Base-by-base conservation (phyloP, 2,113 vertebrate genomes). In the Istiophorus platypterus region DNA sequence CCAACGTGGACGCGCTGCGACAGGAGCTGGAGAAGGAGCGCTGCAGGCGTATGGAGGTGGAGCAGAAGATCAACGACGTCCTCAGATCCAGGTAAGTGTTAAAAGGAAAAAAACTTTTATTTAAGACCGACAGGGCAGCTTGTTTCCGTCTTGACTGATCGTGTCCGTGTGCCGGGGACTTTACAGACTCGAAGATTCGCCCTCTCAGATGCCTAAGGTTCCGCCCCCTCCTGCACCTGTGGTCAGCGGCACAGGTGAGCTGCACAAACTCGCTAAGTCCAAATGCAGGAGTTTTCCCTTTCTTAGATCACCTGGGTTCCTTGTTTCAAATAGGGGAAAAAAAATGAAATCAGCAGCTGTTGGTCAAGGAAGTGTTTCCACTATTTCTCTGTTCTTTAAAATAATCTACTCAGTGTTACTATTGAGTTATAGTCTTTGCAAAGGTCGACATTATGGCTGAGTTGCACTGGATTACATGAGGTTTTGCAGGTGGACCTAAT, bases 1-100 rank as follows among this genome's bases (percentile, higher is more conserved):
- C 95, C 15, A 97, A 96, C 0, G 76, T 97, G 2, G 97, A 99
- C 78, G 92, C 86, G 0, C 92, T 99, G 86, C 96, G 93, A 37
- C 97, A 97, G 89, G 98, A 99, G 77, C 95, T 99, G 82, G 97
- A 99, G 89, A 97, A 95, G 52, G 98, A 99, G 76, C 96, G 96
- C 42, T 90, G 93, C 81, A 96, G 95, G 67, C 94, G 97, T 66
- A 27, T 94, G 0, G 97, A 99, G 84, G 94, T 99, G 84, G 98
- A 99, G 82, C 97, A 97, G 89, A 98, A 96, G 91, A 89, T 99
- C 81, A 96, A 92, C 81, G 97, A 99, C 63, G 84, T 94, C 52
- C 89, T 97, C 49, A 97, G 94, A 90, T 78, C 95, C 91, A 97
- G 97, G 98, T 97, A 91, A n/a, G 47, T 39, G 0, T 10, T n/a